These are phyloP conservation scores for Trichogramma dendrolimi DNA, from an alignment of 2,888 invertebrate species.

Conservation along the genomic window DNA sequence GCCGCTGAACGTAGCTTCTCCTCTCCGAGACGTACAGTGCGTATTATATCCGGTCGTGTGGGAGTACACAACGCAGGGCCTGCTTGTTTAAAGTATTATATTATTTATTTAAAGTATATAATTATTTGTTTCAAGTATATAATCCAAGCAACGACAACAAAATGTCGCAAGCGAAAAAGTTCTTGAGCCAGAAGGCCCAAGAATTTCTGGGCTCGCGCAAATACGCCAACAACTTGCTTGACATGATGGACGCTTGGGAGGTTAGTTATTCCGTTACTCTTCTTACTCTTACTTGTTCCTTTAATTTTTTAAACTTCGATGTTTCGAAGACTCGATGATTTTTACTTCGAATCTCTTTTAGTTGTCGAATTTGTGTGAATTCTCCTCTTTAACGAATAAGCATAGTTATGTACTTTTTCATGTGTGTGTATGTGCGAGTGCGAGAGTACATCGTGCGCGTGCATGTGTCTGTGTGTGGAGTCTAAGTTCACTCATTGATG, in stretches of 20 bases:
- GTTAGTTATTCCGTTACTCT: slow-evolving; percentile 47
- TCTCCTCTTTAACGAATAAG: slow-evolving; percentile 17
- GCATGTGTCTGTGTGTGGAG: not conserved
- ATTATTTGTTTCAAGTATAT: too few relatives aligned
- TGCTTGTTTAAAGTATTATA: too few relatives aligned
- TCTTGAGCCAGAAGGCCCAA: slow-evolving; percentile 66
- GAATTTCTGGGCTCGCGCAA: slow-evolving; percentile 66
- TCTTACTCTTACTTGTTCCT: too few relatives aligned
- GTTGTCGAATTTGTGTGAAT: slow-evolving; percentile 36
- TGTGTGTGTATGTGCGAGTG: not conserved
- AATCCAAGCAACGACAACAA: slow-evolving; percentile 43
- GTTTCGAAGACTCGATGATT: not conserved
- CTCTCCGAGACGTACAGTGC: too few relatives aligned
- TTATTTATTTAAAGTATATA: too few relatives aligned
- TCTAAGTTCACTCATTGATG: too few relatives aligned
- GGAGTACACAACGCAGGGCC: too few relatives aligned
- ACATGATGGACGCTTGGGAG: slow-evolving; percentile 67
- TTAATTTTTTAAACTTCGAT: not conserved
- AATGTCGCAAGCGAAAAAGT: slow-evolving; percentile 58
- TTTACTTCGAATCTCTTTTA: not conserved
- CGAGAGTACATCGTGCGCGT: too few relatives aligned
- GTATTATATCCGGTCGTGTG: too few relatives aligned
- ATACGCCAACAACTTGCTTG: slow-evolving; percentile 64
- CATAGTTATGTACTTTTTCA: not conserved
- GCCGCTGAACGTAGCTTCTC: too few relatives aligned